A percentile compares a stretch with the other conserved stretches of the same genome.
Conservation (phyloP, 2,113 vertebrate genomes). For the Thalassarche chlororhynchos region DNA sequence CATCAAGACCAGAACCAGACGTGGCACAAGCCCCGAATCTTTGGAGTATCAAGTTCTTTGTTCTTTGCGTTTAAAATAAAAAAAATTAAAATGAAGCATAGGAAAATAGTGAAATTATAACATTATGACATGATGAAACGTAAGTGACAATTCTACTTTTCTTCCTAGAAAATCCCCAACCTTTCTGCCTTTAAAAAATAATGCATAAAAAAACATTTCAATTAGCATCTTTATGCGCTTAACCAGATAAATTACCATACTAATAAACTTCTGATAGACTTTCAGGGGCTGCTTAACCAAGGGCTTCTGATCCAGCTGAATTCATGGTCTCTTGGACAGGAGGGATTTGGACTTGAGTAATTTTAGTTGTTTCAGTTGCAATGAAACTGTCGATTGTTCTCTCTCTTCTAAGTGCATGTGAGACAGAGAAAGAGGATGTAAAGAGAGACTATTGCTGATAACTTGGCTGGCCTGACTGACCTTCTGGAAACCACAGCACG, state of each 20-base stretch:
- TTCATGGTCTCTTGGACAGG: slow-evolving; percentile 11
- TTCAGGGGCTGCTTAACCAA: slow-evolving; percentile 31
- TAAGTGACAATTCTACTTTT: neutral
- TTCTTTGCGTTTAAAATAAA: neutral
- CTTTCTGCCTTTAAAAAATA: neutral
- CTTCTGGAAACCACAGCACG: neutral
- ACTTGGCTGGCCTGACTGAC: neutral
- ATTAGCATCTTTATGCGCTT: slow-evolving; percentile 30
- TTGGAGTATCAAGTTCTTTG: slow-evolving; percentile 4
- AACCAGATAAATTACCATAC: slow-evolving; percentile 23
- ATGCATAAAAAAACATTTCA: neutral
- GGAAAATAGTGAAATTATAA: neutral
- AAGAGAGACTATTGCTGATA: neutral
- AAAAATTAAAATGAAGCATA: neutral
- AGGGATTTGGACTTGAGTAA: slow-evolving; percentile 1
- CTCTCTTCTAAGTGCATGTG: neutral
- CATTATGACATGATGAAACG: neutral
- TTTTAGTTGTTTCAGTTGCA: neutral
- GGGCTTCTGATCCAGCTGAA: slow-evolving; percentile 41
- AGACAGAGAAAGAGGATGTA: neutral
- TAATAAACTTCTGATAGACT: slow-evolving; percentile 59
- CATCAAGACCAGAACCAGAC: slow-evolving; percentile 33
- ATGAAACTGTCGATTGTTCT: neutral
- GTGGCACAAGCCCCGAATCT: neutral
- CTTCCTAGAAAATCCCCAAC: neutral